phyloP scores from a whole-genome alignment of 2,888 invertebrate genomes.

The Drosophila nr. fundita region DNA sequence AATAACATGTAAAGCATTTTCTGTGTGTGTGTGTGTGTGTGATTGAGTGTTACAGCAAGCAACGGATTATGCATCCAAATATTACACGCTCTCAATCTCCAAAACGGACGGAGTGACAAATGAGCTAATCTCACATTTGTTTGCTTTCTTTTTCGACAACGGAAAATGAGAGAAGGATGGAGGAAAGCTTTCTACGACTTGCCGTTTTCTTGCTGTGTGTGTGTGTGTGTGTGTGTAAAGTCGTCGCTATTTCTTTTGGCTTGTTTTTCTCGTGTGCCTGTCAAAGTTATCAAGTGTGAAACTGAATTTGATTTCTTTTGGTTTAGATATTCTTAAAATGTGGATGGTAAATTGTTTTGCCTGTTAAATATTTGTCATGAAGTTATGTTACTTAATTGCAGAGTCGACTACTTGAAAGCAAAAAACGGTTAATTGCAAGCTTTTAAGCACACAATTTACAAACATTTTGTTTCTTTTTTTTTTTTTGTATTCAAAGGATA shows the following conservation, averaged over 20 bases:
- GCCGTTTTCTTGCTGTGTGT: not conserved
- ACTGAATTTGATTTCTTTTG: not conserved
- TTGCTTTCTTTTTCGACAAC: slow-evolving; percentile 5
- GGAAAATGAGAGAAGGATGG: not conserved
- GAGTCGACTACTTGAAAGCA: not conserved
- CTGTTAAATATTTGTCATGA: slow-evolving; percentile 4
- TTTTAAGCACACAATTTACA: slow-evolving; percentile 2
- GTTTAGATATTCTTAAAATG: not conserved
- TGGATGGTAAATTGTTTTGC: not conserved
- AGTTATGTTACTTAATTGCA: not conserved
- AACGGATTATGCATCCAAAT: not conserved
- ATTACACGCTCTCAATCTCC: slow-evolving; percentile 32
- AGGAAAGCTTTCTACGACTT: not conserved
- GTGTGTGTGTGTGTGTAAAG: slow-evolving; percentile 3
- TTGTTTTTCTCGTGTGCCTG: slow-evolving; percentile 7
- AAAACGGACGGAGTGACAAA: slow-evolving; percentile 50
- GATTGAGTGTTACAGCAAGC: slow-evolving; percentile 26
- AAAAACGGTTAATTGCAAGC: slow-evolving; percentile 1
- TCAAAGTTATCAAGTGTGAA: slow-evolving; percentile 8
- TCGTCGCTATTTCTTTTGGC: not conserved
- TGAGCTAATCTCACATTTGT: slow-evolving; percentile 37
- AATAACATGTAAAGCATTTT: slow-evolving; percentile 65
- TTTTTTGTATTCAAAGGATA: not conserved
- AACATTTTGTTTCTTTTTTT: not conserved
- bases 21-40: slow-evolving; percentile 16